Conservation (phyloP, 2,888 invertebrate genomes). For the Xanthia togata region DNA sequence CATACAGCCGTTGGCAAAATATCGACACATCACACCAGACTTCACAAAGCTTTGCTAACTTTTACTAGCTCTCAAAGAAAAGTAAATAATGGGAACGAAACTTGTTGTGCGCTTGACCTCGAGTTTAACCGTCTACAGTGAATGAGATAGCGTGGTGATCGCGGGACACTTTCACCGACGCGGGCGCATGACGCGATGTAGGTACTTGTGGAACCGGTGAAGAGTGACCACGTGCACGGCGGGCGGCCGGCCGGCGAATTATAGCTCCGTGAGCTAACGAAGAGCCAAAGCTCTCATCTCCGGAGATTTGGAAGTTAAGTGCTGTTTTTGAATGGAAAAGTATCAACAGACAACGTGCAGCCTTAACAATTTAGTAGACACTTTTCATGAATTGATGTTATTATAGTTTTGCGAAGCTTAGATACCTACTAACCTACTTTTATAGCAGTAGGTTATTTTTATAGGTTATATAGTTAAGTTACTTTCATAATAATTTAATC, state of each 20-base stretch:
- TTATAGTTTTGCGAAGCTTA: background rate
- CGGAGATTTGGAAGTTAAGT: background rate
- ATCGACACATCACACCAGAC: slow-evolving; percentile 44
- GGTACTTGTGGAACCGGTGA: slow-evolving; percentile 58
- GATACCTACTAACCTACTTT: background rate
- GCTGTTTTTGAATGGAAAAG: background rate
- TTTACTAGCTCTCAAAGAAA: slow-evolving; percentile 84
- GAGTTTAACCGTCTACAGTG: slow-evolving; percentile 71
- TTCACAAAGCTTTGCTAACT: slow-evolving; percentile 70
- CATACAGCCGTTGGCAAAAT: slow-evolving; percentile 29
- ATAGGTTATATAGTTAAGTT: background rate
- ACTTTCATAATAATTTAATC: background rate
- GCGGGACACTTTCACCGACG: slow-evolving; percentile 82
- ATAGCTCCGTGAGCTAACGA: slow-evolving; percentile 22
- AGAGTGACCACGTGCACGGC: slow-evolving; percentile 65
- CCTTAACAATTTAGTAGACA: background rate
- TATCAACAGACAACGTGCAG: too few species aligned
- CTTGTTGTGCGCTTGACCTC: slow-evolving; percentile 85
- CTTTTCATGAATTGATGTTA: slow-evolving; percentile 1
- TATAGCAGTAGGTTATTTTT: background rate
- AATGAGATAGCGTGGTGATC: slow-evolving; percentile 77
- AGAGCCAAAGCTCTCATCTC: background rate
- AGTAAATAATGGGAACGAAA: slow-evolving; percentile 80
- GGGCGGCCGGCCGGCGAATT: slow-evolving; percentile 20
- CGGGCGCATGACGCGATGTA: slow-evolving; percentile 60